Conservation (phyloP, 2,797 vertebrate genomes). For the Australoheros facetus region DNA sequence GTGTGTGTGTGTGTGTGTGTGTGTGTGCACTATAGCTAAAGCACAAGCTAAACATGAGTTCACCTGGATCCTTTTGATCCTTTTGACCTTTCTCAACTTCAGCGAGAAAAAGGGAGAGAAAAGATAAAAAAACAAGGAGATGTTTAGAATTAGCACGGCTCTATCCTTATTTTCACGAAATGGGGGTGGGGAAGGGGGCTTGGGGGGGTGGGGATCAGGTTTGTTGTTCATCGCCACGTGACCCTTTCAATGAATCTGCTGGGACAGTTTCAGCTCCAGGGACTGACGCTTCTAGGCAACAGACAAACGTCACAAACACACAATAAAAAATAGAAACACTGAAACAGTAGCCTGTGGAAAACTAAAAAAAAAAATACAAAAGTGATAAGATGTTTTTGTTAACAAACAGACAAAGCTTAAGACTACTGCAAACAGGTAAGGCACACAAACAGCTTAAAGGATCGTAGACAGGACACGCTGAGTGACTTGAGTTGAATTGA, state of each 20-base stretch:
- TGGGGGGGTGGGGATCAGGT: constrained; percentile 8
- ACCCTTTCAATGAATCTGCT: constrained; percentile 68
- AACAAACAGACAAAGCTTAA: constrained; percentile 79
- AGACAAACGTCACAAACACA: constrained; percentile 72
- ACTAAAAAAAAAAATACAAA: constrained; percentile 46
- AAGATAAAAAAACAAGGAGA: constrained; percentile 88
- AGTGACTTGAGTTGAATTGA: constrained; percentile 74
- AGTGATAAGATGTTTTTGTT: constrained; percentile 76
- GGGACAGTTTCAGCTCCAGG: constrained; percentile 64
- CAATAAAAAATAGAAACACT: constrained; percentile 67
- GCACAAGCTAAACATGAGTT: constrained; percentile 94
- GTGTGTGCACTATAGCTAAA: constrained; percentile 69
- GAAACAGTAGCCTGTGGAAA: constrained; percentile 84
- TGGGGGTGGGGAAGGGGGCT: constrained; percentile 10
- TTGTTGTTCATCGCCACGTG: constrained; percentile 62
- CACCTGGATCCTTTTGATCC: constrained; percentile 99
- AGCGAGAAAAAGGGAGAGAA: constrained; percentile 81
- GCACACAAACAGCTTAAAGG: constrained; percentile 72
- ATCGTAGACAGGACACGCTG: constrained; percentile 74
- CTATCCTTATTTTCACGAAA: constrained; percentile 57
- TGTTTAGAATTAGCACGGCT: constrained; percentile 89
- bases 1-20: constrained; percentile 29
- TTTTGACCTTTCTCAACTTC: constrained; percentile 92
- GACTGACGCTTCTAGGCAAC: constrained; percentile 64
- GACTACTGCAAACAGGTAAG: constrained; percentile 77